Base-by-base conservation (phyloP, 2,113 vertebrate species). In the Lates calcarifer region DNA sequence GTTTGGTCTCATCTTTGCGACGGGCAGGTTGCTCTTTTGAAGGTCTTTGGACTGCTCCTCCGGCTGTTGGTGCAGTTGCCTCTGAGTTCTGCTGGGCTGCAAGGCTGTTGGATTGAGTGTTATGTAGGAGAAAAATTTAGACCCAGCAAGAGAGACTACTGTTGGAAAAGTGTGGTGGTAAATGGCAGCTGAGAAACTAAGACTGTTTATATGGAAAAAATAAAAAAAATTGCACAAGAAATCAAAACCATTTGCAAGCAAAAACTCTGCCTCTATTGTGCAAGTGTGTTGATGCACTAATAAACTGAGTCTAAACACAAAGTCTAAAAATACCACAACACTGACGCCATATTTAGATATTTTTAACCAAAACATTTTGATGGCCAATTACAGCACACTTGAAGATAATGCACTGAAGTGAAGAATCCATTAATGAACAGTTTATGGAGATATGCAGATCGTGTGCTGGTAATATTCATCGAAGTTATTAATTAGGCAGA, bases 1-100 rank as follows among this genome's bases (percentile, higher is more conserved):
- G 94, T 81, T 98, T 99, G 51, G 95, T 91, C 5, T 99, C 98
- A 39, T 99, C 98, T 93, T 96, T 97, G 82, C 98, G 97, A 49
- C 97, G 97, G 26, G 91, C 90, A 55, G 94, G 29, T 68, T 90
- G 80, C 28, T 99, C 98, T 90, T 98, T 99, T 26, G 92, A 7
- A 55, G 79, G 82, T 82, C 97, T 96, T 45, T 95, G 96, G 28
- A 91, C 88, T 65, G 91, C 41, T 77, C 93, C 92, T 68, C 93
- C 90, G 39, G 93, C 68, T 39, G 90, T 24, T 58, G 86, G 83
- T 37, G 92, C 77, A 31, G 85, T 82, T 0, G 93, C 91, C 1
- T 97, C 97, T 4, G 76, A 64, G 81, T 91, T 95, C 79, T 96
- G 97, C 88, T 96, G 95, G 33, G 81, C 31, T 66, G 94, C 66